Base-by-base conservation (phyloP, 92 coral and sea anemone species). In the Siderastrea siderea region DNA sequence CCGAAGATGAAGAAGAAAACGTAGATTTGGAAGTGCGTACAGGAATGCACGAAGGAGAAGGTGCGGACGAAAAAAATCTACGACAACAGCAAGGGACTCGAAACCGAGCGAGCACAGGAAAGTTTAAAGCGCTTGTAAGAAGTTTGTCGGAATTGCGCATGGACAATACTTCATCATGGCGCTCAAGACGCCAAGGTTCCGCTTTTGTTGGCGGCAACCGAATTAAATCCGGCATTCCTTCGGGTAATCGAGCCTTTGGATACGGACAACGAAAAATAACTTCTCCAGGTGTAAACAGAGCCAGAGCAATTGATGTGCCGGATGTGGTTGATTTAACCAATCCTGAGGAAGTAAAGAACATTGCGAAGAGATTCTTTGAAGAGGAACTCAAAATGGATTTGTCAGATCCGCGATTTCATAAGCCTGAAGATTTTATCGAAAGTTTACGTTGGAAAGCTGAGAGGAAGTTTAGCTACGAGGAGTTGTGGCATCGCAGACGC, bases 231-330 rank as follows among this genome's bases (percentile, higher is more conserved):
- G 15, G 80, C n/a, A 84, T 84, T 62, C 38, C 69, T 60, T 64
- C 59, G 75, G 50, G 78, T 74, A 52, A 84, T 14, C 61, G 68
- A 58, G 66, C 70, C 3, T 65, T 85, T 51, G 87, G 86, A 51
- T 67, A n/a, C 54, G 88, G 89, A 53, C 89, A 85, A 66, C 59
- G 89, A 13, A 76, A 76, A 76, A 66, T 76, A 15, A 63, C 83
- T 6, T 85, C 89, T 16, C 84, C 89, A 1, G 83, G 77, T 3
- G 60, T 85, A 6, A 77, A 66, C 77, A 66, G 77, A 11, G 69
- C 46, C 7, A 57, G 69, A 1, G 75, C 65, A 48, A 71, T 71
- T 48, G 64, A 84, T 49, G 58, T 15, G 54, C 80, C 81, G 12
- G 87, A 85, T 10, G 83, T 77, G 4, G 77, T 85, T 17, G 89